Percentiles rank a stretch among this genome's conserved stretches.
Conservation (phyloP, 2,888 invertebrate species). For the Sussaba pulchella region DNA sequence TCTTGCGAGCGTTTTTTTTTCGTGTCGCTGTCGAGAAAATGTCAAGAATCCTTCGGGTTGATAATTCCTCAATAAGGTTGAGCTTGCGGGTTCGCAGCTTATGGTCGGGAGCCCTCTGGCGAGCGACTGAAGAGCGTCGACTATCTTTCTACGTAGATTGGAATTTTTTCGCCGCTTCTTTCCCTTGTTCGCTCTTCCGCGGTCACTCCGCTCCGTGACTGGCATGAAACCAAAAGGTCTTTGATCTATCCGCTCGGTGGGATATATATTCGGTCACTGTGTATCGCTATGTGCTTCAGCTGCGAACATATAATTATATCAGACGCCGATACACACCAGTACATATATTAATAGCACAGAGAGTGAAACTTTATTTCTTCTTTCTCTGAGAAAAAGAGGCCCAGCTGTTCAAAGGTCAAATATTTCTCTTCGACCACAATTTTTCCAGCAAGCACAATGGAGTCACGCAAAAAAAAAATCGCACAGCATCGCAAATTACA, state of each 20-base stretch:
- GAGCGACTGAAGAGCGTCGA: not conserved
- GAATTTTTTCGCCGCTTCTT: not conserved
- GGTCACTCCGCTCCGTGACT: constrained; percentile 16
- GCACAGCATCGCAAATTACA: not conserved
- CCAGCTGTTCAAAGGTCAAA: no score
- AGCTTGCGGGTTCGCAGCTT: not conserved
- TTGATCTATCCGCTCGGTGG: constrained; percentile 9
- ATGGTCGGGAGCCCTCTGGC: not conserved
- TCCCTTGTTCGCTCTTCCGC: not conserved
- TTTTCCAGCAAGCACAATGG: no score
- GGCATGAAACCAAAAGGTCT: constrained; percentile 2
- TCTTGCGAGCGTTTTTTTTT: no score
- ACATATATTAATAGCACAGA: no score
- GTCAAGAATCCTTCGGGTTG: not conserved
- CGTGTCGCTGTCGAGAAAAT: no score
- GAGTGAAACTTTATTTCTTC: no score
- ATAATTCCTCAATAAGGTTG: not conserved
- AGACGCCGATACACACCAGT: not conserved
- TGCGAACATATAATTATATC: no score
- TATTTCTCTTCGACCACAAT: no score
- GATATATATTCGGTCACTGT: constrained; percentile 7
- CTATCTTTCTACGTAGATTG: not conserved
- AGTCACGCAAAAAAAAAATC: not conserved
- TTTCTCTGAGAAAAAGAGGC: no score
- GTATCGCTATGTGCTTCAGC: not conserved